These are phyloP conservation scores for Aphyosemion australe DNA, from an alignment of 2,113 vertebrate genomes.

Conservation along the genomic window DNA sequence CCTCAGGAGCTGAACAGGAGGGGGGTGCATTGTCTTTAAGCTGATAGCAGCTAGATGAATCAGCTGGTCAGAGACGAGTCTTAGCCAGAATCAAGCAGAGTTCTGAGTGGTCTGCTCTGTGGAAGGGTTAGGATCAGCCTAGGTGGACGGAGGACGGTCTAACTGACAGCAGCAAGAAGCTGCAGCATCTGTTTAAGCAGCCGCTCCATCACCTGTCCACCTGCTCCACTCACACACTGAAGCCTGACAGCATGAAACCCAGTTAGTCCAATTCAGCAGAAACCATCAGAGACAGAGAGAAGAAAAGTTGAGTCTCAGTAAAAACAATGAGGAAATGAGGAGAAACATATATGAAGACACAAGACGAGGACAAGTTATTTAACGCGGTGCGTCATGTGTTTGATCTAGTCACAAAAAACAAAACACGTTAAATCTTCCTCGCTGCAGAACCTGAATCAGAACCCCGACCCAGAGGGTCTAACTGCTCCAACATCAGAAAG, in stretches of 20 bases:
- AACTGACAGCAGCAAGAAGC: conserved; percentile 30
- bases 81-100: no score
- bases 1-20: not conserved
- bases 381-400: no score
- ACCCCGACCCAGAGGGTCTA: no score
- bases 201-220: conserved; percentile 28
- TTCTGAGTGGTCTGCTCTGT: no score
- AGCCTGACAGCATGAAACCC: not conserved
- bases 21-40: no score
- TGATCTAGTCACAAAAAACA: not conserved
- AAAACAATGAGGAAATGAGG: conserved; percentile 1
- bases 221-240: not conserved
- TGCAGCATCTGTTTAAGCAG: conserved; percentile 30
- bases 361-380: not conserved
- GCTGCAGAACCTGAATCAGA: not conserved
- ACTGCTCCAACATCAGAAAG: no score
- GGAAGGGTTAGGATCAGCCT: no score
- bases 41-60: no score
- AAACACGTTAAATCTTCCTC: no score
- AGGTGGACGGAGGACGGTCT: conserved; percentile 6
- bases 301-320: not conserved
- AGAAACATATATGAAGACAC: conserved; percentile 19
- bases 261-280: not conserved
- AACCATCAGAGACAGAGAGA: conserved; percentile 1
- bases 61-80: no score